phyloP scores from a whole-genome alignment of 1,140 invertebrate species.

The Drosophila nikananu region DNA sequence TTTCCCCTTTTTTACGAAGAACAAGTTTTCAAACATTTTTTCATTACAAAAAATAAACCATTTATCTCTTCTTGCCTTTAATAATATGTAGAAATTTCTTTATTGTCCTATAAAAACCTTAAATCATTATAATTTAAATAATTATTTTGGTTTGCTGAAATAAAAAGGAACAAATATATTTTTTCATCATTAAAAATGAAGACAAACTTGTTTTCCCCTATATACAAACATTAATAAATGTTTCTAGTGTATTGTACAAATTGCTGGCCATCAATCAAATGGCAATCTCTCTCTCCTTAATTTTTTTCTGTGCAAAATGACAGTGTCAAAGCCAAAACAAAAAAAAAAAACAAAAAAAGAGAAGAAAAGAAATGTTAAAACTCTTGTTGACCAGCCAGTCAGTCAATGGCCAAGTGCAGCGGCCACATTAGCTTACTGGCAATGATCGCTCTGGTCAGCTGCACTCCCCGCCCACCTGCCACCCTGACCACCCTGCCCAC shows the following conservation, averaged over 20 bases:
- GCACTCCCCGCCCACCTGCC: slow-evolving; percentile 27
- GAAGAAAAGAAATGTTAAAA: slow-evolving; percentile 2
- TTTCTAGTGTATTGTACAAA: slow-evolving; percentile 35
- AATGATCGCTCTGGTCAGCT: slow-evolving; percentile 71
- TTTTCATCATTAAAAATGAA: neutral
- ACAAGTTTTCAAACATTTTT: neutral
- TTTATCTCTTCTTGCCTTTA: neutral
- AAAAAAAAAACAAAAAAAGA: slow-evolving; percentile 8
- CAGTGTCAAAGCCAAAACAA: slow-evolving; percentile 74
- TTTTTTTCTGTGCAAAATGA: slow-evolving; percentile 12
- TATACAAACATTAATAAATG: slow-evolving; percentile 2
- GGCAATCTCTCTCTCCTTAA: slow-evolving; percentile 16
- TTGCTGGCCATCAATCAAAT: slow-evolving; percentile 66
- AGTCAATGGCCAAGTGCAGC: slow-evolving; percentile 64
- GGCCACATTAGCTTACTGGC: slow-evolving; percentile 40
- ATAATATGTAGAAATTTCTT: no score
- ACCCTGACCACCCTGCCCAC: slow-evolving; percentile 1
- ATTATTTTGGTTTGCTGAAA: neutral
- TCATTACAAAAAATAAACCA: neutral
- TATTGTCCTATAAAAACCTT: no score
- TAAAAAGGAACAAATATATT: neutral
- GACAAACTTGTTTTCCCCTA: neutral
- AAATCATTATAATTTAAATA: no score
- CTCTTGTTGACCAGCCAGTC: slow-evolving; percentile 24
- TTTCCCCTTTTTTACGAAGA: neutral